phyloP scores from a whole-genome alignment of 2,888 invertebrate genomes.

The Halocaridina rubra region DNA sequence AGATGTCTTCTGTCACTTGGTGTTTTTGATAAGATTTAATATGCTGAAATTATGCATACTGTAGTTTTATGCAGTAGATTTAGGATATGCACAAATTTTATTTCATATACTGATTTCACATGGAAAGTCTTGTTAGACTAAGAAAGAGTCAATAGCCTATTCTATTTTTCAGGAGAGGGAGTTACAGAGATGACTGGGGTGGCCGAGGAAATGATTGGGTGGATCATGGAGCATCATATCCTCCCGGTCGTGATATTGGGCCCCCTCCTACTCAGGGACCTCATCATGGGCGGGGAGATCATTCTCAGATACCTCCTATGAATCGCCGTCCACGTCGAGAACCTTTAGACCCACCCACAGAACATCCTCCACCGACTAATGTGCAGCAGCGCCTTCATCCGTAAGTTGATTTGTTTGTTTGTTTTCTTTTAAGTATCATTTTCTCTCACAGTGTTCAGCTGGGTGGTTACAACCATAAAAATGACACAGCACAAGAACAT shows the following conservation, averaged over 20 bases:
- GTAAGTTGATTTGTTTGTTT: not conserved
- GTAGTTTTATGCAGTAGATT: too few relatives aligned
- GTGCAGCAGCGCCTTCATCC: not conserved
- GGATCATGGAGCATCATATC: conserved; percentile 8
- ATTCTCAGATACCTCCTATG: not conserved
- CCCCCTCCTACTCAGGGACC: conserved; percentile 6
- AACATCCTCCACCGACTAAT: not conserved
- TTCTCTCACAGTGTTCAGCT: too few relatives aligned
- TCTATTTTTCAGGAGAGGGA: conserved; percentile 9
- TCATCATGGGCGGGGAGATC: not conserved
- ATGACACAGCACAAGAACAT: too few relatives aligned
- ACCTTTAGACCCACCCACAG: not conserved
- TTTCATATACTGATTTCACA: too few relatives aligned
- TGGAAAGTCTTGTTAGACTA: too few relatives aligned
- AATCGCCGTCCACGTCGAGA: not conserved
- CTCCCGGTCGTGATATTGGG: conserved; percentile 7
- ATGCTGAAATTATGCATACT: too few relatives aligned
- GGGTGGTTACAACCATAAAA: too few relatives aligned
- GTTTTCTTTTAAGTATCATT: too few relatives aligned
- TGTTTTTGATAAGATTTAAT: too few relatives aligned
- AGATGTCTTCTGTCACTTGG: too few relatives aligned
- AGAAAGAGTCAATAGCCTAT: too few relatives aligned
- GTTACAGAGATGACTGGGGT: conserved; percentile 48
- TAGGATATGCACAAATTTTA: too few relatives aligned
- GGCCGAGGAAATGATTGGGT: conserved; percentile 32